phyloP scores from a whole-genome alignment of 2,113 vertebrate genomes.

The Formicarius rufipectus region DNA sequence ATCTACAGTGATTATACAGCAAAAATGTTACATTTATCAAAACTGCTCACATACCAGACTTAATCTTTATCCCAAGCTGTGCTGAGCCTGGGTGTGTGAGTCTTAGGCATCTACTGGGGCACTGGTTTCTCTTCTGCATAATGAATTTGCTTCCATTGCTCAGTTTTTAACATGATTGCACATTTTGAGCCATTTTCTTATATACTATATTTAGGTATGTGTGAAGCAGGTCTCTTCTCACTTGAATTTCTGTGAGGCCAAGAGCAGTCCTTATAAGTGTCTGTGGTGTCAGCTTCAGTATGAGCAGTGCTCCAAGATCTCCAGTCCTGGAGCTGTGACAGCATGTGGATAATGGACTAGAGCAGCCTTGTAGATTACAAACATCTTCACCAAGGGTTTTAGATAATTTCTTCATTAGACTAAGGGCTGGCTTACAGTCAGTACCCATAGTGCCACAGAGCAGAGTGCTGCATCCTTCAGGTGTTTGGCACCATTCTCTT shows the following conservation, averaged over 20 bases:
- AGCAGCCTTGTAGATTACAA: not conserved
- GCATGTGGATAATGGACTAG: not conserved
- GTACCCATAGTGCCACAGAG: not conserved
- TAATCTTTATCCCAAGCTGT: not conserved
- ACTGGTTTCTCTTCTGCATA: not conserved
- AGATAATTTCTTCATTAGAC: not conserved
- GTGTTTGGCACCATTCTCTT: not conserved
- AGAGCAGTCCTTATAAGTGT: not conserved
- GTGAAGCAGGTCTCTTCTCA: not conserved
- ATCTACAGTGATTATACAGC: not conserved
- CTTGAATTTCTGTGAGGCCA: not conserved
- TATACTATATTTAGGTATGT: not conserved
- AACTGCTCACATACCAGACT: not conserved
- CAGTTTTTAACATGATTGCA: not conserved
- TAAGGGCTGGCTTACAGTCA: not conserved
- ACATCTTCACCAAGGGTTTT: not conserved
- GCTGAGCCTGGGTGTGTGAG: not conserved
- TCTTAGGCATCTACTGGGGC: not conserved
- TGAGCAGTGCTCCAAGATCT: not conserved
- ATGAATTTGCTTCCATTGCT: not conserved
- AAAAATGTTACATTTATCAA: not conserved
- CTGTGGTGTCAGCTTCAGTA: not conserved
- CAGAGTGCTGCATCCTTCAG: not conserved
- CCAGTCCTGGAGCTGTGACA: not conserved
- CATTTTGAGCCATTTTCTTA: not conserved